A percentile compares a stretch with the other conserved stretches of the same genome.
Conservation (phyloP, 2,797 vertebrate genomes). For the Peromyscus melanophrys region DNA sequence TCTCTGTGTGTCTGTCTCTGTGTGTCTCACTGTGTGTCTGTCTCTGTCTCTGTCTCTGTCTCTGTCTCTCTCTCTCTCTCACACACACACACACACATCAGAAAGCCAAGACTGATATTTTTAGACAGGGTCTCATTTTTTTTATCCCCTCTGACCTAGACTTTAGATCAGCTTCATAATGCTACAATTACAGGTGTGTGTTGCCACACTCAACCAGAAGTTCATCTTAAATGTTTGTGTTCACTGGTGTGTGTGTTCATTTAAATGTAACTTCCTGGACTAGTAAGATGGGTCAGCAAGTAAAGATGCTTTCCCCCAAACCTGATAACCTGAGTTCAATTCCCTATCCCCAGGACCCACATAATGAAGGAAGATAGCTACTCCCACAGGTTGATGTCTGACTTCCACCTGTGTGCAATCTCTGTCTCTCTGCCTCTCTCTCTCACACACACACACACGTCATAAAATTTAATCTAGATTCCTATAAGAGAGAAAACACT, state of each 20-base stretch:
- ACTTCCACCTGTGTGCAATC: background rate
- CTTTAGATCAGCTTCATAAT: background rate
- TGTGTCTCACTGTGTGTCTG: too few species aligned
- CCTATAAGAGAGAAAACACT: background rate
- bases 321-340: background rate
- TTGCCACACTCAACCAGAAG: background rate
- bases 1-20: too few species aligned
- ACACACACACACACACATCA: background rate
- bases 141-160: background rate
- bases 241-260: background rate
- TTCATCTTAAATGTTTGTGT: background rate
- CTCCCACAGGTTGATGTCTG: background rate
- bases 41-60: too few species aligned
- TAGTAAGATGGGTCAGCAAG: background rate
- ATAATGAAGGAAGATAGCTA: background rate
- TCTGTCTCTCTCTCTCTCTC: too few species aligned
- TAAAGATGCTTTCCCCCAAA: background rate
- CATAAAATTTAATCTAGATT: background rate
- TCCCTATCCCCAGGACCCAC: background rate
- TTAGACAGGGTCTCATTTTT: too few species aligned
- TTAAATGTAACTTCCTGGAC: background rate
- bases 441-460: background rate
- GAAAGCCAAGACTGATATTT: background rate
- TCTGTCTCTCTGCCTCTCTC: too few species aligned
- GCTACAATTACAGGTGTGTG: background rate